A percentile compares a stretch with the other conserved stretches of the same genome.
phyloP scores from a whole-genome alignment of 2,888 invertebrate species.

The Drosophila kuntzei region DNA sequence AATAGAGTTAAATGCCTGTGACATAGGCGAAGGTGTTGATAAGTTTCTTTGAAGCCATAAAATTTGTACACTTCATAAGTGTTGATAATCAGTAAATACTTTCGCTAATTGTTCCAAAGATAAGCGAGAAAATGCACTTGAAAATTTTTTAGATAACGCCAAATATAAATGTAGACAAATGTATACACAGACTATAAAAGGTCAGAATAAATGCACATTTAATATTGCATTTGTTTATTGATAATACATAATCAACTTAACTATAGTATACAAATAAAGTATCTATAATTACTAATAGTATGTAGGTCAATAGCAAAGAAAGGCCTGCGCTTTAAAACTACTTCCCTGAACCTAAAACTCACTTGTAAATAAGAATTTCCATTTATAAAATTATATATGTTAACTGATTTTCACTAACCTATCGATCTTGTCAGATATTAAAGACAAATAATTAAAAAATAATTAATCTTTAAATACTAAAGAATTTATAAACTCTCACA shows the following conservation, averaged over 20 bases:
- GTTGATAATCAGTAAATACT: constrained; percentile 57
- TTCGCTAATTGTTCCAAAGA: constrained; percentile 53
- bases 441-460: neutral
- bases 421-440: no score
- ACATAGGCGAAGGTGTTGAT: constrained; percentile 30
- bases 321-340: neutral
- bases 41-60: constrained; percentile 30
- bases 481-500: constrained; percentile 5
- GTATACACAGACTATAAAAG: neutral
- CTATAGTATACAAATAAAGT: neutral
- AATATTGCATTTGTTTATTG: neutral
- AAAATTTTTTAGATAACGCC: constrained; percentile 43
- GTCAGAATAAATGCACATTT: neutral
- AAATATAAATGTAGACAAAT: neutral
- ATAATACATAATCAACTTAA: neutral
- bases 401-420: no score
- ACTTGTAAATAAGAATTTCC: neutral
- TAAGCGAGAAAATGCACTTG: constrained; percentile 49
- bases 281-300: no score
- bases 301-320: no score
- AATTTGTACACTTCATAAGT: constrained; percentile 36
- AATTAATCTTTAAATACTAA: neutral
- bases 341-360: neutral
- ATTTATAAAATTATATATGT: neutral
- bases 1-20: constrained; percentile 43